These are phyloP conservation scores for Ophion ellenae DNA, from an alignment of 2,888 invertebrate genomes.

Conservation along the genomic window DNA sequence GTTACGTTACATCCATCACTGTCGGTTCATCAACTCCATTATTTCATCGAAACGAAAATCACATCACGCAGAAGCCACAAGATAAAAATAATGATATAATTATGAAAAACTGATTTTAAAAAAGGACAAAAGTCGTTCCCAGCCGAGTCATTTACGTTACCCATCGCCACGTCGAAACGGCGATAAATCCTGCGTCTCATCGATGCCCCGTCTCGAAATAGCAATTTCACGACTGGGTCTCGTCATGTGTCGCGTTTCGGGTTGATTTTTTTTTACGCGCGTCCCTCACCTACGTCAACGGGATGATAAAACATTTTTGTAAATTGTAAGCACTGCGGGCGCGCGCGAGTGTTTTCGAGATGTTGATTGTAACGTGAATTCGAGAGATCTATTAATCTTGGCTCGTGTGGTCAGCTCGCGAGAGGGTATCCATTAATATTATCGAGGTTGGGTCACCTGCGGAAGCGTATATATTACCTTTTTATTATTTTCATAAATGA, in stretches of 20 bases:
- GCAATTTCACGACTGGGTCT: slow-evolving; percentile 2
- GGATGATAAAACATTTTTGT: slow-evolving; percentile 28
- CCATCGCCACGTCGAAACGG: neutral
- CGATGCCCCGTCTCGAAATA: neutral
- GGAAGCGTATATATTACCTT: slow-evolving; percentile 58
- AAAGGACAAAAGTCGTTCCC: neutral
- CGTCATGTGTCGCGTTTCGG: slow-evolving; percentile 1
- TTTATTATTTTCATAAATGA: slow-evolving; percentile 72
- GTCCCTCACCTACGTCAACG: slow-evolving; percentile 29
- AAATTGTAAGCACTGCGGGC: neutral
- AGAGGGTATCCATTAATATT: slow-evolving; percentile 77
- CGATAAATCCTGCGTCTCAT: slow-evolving; percentile 1
- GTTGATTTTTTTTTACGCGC: slow-evolving; percentile 8
- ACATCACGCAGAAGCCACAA: too few relatives aligned
- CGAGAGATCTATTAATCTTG: slow-evolving; percentile 78
- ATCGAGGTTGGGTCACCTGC: slow-evolving; percentile 72
- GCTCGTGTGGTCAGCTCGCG: slow-evolving; percentile 66
- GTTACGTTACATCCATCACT: too few relatives aligned
- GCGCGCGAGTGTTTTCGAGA: slow-evolving; percentile 6
- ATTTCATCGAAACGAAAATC: too few relatives aligned
- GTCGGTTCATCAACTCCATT: too few relatives aligned
- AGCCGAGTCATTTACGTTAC: neutral
- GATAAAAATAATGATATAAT: too few relatives aligned
- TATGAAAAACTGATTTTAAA: neutral
- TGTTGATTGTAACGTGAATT: slow-evolving; percentile 56